phyloP scores from a whole-genome alignment of 2,113 vertebrate genomes.

The Phrynocephalus versicolor region DNA sequence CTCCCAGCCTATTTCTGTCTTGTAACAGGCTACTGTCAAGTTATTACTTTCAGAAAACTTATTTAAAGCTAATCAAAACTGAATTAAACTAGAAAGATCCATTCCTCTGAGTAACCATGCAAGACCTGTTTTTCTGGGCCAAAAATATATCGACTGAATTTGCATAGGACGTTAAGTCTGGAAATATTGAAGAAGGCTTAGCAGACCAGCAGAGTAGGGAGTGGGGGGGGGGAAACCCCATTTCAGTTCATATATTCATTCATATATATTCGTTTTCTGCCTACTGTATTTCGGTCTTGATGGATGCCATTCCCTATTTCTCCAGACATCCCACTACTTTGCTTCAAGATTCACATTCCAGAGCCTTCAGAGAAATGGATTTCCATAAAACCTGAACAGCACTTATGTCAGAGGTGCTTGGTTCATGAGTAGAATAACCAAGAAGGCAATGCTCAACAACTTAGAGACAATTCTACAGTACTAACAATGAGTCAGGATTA shows the following conservation, averaged over 20 bases:
- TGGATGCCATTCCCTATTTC: not conserved
- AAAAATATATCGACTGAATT: not conserved
- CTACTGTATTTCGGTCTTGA: not conserved
- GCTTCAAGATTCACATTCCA: not conserved
- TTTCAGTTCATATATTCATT: not conserved
- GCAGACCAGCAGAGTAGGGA: too few relatives aligned
- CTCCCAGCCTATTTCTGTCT: not conserved
- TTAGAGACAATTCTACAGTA: not conserved
- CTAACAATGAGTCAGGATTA: too few relatives aligned
- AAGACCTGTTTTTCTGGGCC: not conserved
- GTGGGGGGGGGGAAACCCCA: too few relatives aligned
- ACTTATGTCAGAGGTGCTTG: not conserved
- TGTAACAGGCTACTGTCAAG: constrained; percentile 1
- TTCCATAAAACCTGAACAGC: not conserved
- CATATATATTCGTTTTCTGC: not conserved
- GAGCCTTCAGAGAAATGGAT: not conserved
- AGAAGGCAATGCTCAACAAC: not conserved
- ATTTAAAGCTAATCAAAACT: constrained; percentile 1
- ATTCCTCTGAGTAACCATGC: not conserved
- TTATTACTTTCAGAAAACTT: not conserved
- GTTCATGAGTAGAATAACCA: not conserved
- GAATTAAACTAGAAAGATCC: not conserved
- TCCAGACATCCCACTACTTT: not conserved
- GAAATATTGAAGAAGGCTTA: not conserved
- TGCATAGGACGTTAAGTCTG: not conserved